Base-by-base conservation (phyloP, 2,888 invertebrate species). In the Muscina levida region DNA sequence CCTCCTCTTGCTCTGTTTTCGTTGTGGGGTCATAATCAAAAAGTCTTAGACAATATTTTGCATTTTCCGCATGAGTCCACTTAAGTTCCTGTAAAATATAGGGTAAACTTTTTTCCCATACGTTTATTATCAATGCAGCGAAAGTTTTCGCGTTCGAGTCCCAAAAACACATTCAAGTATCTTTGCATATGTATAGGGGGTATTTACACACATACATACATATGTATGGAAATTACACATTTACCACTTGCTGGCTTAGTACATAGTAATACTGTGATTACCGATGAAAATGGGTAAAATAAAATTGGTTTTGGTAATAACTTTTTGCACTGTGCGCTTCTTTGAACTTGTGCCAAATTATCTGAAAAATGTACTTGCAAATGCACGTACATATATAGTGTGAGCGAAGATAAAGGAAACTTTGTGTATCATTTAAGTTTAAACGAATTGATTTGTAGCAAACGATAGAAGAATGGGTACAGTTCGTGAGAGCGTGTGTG, bases 21-120 rank as follows among this genome's bases (percentile, higher is more conserved):
- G n/a, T n/a, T n/a, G 1, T 46, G 15, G n/a, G 46, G n/a, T 24
- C 10, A 65, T 39, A 65, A 65, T 46, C 44, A 59, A 59, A 37
- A 59, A 37, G 19, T 59, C 46, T 44, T 26, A 11, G 24, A 17
- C 15, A 57, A 71, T n/a, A 31, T 57, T 15, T 53, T 53, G 13
- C 53, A 53, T 53, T 53, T 53, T 24, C 53, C 10, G n/a, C n/a
- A n/a, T n/a, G n/a, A n/a, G n/a, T n/a, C n/a, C n/a, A n/a, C n/a
- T 48, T 22, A 48, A 48, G 4, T 48, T 48, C 22, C 3, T 19
- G 1, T 1, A 48, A 48, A 19, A 48, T 24, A 53, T 24, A 8
- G 24, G 13, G 8, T 0, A 8, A 53, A 53, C 11, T 24, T 53
- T 24, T 8, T 22, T n/a, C 1, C 6, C 19, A 22, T 24, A 1